These are phyloP conservation scores for Thecocarcelia acutangulata DNA, from an alignment of 2,888 invertebrate genomes.

Conservation along the genomic window DNA sequence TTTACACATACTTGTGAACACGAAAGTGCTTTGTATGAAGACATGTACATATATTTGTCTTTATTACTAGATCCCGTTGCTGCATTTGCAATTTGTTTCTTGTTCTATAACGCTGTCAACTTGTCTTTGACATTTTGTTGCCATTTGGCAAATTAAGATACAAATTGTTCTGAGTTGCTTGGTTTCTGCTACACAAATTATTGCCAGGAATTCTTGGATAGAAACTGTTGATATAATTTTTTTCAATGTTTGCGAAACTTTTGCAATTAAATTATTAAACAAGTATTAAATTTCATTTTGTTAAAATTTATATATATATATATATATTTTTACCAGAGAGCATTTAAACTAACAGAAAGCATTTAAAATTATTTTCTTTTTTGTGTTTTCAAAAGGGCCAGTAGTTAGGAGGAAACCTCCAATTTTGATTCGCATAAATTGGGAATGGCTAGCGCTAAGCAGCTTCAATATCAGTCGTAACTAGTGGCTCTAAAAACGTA, in stretches of 20 bases:
- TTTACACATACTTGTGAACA: background rate
- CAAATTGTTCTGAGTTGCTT: slow-evolving; percentile 65
- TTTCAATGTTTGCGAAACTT: slow-evolving; percentile 10
- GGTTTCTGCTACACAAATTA: slow-evolving; percentile 26
- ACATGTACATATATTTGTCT: slow-evolving; percentile 2
- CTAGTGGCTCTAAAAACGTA: no score
- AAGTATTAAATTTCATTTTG: background rate
- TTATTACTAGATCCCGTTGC: slow-evolving; percentile 30
- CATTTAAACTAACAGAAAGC: no score
- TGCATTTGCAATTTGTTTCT: slow-evolving; percentile 58
- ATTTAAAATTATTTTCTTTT: no score
- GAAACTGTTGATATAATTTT: background rate
- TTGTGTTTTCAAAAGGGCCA: no score
- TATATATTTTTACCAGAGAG: no score
- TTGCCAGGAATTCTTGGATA: background rate
- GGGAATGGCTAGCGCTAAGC: no score
- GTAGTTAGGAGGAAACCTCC: no score
- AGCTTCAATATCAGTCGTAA: no score
- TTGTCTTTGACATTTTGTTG: slow-evolving; percentile 68
- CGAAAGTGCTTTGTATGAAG: background rate
- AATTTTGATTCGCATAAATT: no score
- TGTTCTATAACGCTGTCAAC: slow-evolving; percentile 58
- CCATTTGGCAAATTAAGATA: slow-evolving; percentile 72
- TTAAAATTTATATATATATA: background rate
- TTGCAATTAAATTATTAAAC: slow-evolving; percentile 49